Conservation (phyloP, 64 coral and sea anemone genomes). For the Hydrozoanthus tunicans region DNA sequence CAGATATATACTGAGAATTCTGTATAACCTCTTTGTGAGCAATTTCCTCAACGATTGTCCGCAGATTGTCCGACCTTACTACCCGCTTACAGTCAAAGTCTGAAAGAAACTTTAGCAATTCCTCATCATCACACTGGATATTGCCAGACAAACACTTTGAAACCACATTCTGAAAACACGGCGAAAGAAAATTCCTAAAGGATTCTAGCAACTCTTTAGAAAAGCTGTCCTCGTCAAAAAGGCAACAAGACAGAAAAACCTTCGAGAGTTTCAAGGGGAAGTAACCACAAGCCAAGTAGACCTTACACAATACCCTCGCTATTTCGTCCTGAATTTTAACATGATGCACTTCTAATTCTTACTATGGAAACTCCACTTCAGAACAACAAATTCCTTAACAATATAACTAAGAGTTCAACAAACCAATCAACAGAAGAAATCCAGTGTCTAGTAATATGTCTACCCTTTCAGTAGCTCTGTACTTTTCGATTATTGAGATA, state of each 20-base stretch:
- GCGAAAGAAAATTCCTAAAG: slow-evolving; percentile 41
- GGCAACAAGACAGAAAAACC: slow-evolving; percentile 46
- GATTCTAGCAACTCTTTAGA: slow-evolving; percentile 46
- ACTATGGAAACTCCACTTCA: slow-evolving; percentile 32
- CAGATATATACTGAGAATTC: too few relatives aligned
- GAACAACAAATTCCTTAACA: slow-evolving; percentile 13
- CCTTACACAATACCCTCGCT: slow-evolving; percentile 58
- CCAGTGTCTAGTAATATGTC: slow-evolving; percentile 20
- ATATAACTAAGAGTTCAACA: slow-evolving; percentile 18
- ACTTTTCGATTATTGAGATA: slow-evolving; percentile 44
- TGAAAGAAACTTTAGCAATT: slow-evolving; percentile 35
- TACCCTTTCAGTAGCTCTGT: slow-evolving; percentile 24
- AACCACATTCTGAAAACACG: slow-evolving; percentile 5
- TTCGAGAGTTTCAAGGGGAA: slow-evolving; percentile 61
- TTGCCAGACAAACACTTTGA: slow-evolving; percentile 25
- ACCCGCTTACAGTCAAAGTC: slow-evolving; percentile 58
- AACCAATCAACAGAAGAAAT: slow-evolving; percentile 19
- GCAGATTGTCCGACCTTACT: slow-evolving; percentile 47
- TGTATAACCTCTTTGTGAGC: neutral
- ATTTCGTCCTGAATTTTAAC: slow-evolving; percentile 44
- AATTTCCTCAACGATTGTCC: slow-evolving; percentile 26
- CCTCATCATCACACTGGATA: slow-evolving; percentile 47
- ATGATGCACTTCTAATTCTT: neutral
- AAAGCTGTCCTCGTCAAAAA: slow-evolving; percentile 64
- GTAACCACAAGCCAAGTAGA: slow-evolving; percentile 22